These are phyloP conservation scores for Papilio polytes DNA, from an alignment of 1,140 invertebrate genomes.

Conservation along the genomic window DNA sequence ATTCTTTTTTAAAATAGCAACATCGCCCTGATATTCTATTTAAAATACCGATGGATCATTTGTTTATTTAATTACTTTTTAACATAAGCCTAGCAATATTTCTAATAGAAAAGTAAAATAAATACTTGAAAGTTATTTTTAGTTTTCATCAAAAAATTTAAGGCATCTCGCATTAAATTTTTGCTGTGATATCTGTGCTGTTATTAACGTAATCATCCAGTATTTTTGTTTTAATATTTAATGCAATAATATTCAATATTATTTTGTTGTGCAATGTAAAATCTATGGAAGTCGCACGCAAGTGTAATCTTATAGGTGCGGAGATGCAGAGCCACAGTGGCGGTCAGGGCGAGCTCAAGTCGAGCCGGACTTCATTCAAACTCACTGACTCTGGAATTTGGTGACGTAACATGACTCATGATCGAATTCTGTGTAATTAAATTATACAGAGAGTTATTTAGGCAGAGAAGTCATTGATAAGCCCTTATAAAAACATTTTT, in stretches of 20 bases:
- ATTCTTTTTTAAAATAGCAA: too few species aligned
- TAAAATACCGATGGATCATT: too few species aligned
- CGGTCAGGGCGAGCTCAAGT: constrained; percentile 49
- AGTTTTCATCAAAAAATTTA: neutral
- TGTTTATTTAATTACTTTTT: too few species aligned
- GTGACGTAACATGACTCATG: constrained; percentile 47
- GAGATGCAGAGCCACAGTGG: constrained; percentile 57
- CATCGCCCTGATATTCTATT: too few species aligned
- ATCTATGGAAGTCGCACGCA: constrained; percentile 54
- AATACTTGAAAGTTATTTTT: too few species aligned
- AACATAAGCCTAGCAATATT: too few species aligned
- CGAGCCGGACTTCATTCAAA: constrained; percentile 47
- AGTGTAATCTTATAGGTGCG: constrained; percentile 65
- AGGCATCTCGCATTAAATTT: too few species aligned
- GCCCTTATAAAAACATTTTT: neutral
- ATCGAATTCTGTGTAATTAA: constrained; percentile 6
- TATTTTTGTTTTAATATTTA: neutral
- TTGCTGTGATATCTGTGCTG: neutral
- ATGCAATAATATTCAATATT: neutral
- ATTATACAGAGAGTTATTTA: constrained; percentile 13
- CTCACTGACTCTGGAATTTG: constrained; percentile 60
- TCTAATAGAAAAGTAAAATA: too few species aligned
- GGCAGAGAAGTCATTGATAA: neutral
- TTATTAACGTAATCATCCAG: neutral
- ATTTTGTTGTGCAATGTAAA: constrained; percentile 43